phyloP scores from a whole-genome alignment of 2,113 vertebrate genomes.

The Tyto alba region DNA sequence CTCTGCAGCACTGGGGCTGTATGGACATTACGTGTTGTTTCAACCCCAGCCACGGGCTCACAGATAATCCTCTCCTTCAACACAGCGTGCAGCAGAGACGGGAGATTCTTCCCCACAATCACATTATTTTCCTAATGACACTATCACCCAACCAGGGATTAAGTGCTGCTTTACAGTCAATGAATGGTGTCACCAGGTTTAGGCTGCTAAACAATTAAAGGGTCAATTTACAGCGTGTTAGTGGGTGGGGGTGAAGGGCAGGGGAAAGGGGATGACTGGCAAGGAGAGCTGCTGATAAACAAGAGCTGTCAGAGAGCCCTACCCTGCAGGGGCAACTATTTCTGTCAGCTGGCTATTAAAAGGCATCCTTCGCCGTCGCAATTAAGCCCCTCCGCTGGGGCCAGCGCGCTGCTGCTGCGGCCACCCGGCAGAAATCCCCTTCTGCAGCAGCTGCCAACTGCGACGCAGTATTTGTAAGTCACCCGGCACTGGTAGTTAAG shows the following conservation, averaged over 20 bases:
- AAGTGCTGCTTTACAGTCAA: background rate
- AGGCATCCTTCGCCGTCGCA: background rate
- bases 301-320: background rate
- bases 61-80: background rate
- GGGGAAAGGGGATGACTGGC: background rate
- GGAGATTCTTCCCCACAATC: background rate
- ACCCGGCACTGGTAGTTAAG: background rate
- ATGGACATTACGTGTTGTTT: background rate
- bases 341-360: background rate
- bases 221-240: background rate
- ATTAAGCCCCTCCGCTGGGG: background rate
- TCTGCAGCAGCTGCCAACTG: background rate
- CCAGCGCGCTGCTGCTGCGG: background rate
- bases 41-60: background rate
- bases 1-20: background rate
- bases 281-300: background rate
- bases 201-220: background rate
- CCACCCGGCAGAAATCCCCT: background rate
- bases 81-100: background rate
- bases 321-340: background rate
- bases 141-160: background rate
- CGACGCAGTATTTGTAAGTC: background rate
- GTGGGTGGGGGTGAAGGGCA: background rate
- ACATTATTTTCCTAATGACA: background rate
- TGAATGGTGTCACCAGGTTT: background rate